Evolutionary conservation across 2,797 vertebrate genomes (phyloP).

Genomic region (Sebastes oblongus): DNA sequence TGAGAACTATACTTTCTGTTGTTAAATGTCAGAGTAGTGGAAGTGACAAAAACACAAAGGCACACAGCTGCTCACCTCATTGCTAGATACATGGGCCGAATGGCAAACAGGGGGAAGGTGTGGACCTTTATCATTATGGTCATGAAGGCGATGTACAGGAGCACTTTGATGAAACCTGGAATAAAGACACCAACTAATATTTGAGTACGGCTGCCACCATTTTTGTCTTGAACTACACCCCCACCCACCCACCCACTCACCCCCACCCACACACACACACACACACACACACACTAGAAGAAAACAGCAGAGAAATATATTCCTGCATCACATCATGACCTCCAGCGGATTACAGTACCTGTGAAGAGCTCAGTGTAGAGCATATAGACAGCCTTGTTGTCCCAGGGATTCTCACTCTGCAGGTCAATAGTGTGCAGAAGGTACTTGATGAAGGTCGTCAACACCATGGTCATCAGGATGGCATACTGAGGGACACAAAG

Average conservation of each 20-base stretch:
- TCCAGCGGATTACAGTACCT: slow-evolving; percentile 69
- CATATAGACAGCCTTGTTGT: slow-evolving; percentile 98
- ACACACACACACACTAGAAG: neutral
- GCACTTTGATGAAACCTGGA: slow-evolving; percentile 95
- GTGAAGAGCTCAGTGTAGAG: slow-evolving; percentile 97
- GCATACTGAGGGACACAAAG: slow-evolving; percentile 85
- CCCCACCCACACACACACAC: neutral
- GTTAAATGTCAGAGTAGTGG: neutral
- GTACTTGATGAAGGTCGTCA: slow-evolving; percentile 95
- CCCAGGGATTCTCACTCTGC: slow-evolving; percentile 97
- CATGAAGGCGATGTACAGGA: slow-evolving; percentile 99
- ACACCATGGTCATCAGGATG: slow-evolving; percentile 94
- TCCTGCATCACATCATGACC: neutral
- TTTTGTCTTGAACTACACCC: neutral
- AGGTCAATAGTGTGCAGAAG: slow-evolving; percentile 92
- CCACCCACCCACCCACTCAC: too few species aligned
- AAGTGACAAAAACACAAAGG: neutral
- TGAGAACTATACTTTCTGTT: too few species aligned
- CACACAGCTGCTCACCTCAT: slow-evolving; percentile 88
- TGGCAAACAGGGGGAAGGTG: slow-evolving; percentile 97
- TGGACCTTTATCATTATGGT: slow-evolving; percentile 99
- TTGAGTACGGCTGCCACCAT: neutral
- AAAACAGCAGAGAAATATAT: neutral
- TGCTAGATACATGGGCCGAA: slow-evolving; percentile 98
- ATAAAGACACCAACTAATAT: neutral